Evolutionary conservation across 1,140 invertebrate genomes (phyloP), one percentile per base, ranked within the genome.

Genomic region (Zelostemma sp.): DNA sequence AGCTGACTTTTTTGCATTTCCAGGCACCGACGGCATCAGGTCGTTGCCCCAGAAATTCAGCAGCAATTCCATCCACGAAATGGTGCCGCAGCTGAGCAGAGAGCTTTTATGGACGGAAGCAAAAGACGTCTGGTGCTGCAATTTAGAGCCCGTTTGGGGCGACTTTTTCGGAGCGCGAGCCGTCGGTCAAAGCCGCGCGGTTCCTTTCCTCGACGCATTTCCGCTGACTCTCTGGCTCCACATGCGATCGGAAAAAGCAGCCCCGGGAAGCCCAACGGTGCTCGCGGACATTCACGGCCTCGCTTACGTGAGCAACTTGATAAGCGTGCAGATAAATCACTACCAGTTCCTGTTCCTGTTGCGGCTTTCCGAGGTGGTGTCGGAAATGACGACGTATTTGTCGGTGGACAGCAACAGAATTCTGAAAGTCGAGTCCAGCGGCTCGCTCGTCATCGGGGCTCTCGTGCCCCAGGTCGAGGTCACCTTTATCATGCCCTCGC

Each of bases 261-360:
- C 54, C 6, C 15, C 41, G 31, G 25, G 31, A 16, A 64, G 57
- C 0, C 69, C 79, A 53, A 8, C 25, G 25, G 73, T 72, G 28
- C 79, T 74, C 40, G 88, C 90, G 11, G 88, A 92, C 82, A 87
- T 92, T 73, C 90, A 91, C 77, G 89, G 89, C 0, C 88, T 94
- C 16, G 91, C 90, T 0, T 89, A 93, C 54, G 90, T 94, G 49
- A 90, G 90, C 9, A 94, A 93, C 79, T 83, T 95, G 70, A 90
- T 93, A 35, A 94, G 92, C 66, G 81, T 95, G 1, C 95, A 97
- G 81, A 87, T 97, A 28, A 97, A 96, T 86, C 96, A 98, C 83
- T 96, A 95, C 83, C 96, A 98, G 85, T 93, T 93, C 82, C 87
- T 98, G 46, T 97, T 98, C 82, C 81, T 98, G 17, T 82, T 97